These are phyloP conservation scores for Dolomedes plantarius DNA, from an alignment of 2,888 invertebrate genomes.

Conservation along the genomic window DNA sequence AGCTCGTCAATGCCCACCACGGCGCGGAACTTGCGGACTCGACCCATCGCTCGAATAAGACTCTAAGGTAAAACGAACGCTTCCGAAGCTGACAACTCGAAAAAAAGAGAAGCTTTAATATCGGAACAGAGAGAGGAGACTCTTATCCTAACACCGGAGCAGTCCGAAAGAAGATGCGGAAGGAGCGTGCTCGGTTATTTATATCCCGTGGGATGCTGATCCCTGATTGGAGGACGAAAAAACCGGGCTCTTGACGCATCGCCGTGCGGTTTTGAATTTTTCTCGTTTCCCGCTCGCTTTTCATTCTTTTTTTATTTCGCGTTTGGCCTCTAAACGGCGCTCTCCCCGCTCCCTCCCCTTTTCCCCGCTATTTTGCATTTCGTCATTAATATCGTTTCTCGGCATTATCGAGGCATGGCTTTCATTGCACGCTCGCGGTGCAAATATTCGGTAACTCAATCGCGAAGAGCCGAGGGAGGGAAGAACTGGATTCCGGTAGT, in stretches of 20 bases:
- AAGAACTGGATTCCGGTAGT: too few relatives aligned
- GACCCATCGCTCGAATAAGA: slow-evolving; percentile 39
- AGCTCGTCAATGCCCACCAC: slow-evolving; percentile 65
- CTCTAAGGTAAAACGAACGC: background rate
- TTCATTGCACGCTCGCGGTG: background rate
- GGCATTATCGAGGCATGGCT: background rate
- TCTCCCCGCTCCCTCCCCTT: too few relatives aligned
- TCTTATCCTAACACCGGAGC: too few relatives aligned
- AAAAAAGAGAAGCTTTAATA: too few relatives aligned
- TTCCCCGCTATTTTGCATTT: too few relatives aligned
- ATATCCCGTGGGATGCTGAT: slow-evolving; percentile 1
- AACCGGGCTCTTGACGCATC: background rate
- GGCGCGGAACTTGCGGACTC: slow-evolving; percentile 51
- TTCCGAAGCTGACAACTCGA: too few relatives aligned
- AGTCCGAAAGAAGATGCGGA: slow-evolving; percentile 15
- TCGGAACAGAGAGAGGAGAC: too few relatives aligned
- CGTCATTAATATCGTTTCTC: background rate
- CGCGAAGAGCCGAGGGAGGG: too few relatives aligned
- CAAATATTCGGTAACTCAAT: background rate
- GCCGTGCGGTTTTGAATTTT: background rate
- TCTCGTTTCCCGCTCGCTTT: background rate
- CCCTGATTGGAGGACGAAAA: background rate
- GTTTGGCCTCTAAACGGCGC: too few relatives aligned
- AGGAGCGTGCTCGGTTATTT: slow-evolving; percentile 11
- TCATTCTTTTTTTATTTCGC: background rate